These are phyloP conservation scores for Oreochromis spilurus DNA, from an alignment of 2,113 vertebrate species.

Conservation along the genomic window DNA sequence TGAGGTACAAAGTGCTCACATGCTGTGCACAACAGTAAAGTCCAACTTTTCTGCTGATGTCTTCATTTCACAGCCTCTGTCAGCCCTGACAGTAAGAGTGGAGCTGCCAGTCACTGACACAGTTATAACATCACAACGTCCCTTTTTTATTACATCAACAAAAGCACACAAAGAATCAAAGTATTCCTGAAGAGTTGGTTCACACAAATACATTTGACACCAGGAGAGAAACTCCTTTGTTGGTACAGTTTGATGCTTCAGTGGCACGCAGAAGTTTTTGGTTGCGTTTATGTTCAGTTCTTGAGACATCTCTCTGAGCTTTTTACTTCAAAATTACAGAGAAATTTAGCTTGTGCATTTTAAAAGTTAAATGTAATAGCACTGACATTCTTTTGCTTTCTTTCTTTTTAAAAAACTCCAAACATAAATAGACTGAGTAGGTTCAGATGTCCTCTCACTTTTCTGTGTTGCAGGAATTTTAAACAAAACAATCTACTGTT, in stretches of 20 bases:
- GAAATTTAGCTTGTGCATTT: background rate
- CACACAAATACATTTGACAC: background rate
- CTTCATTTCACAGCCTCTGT: background rate
- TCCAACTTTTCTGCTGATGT: background rate
- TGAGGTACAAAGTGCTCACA: background rate
- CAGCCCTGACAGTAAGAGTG: background rate
- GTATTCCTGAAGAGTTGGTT: background rate
- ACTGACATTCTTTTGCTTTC: background rate
- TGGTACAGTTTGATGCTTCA: background rate
- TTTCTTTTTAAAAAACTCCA: background rate
- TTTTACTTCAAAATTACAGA: background rate
- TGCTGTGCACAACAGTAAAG: background rate
- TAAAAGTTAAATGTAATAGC: background rate
- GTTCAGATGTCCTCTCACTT: background rate
- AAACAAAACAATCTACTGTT: background rate
- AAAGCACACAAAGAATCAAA: background rate
- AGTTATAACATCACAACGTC: background rate
- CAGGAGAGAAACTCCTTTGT: background rate
- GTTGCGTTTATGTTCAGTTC: background rate
- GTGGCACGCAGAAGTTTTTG: background rate
- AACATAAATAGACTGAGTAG: background rate
- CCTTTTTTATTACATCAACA: background rate
- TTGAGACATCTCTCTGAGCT: background rate
- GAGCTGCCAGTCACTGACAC: background rate
- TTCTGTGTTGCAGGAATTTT: background rate